A percentile compares a stretch with the other conserved stretches of the same genome.
phyloP scores from a whole-genome alignment of 2,797 vertebrate species.

The Aphelocoma californica region DNA sequence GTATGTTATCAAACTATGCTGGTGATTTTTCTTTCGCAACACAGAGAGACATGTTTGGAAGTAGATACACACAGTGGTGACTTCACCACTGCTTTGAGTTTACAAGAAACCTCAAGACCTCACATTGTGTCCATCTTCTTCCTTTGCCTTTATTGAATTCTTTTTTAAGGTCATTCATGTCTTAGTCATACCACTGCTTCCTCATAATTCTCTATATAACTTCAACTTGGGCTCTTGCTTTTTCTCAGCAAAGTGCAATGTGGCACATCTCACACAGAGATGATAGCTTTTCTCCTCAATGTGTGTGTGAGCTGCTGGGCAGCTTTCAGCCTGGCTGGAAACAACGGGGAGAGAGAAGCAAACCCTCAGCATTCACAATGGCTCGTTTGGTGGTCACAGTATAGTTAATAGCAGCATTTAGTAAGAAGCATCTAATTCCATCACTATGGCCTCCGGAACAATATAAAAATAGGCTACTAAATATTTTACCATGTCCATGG shows the following conservation, averaged over 20 bases:
- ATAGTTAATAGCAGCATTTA: not conserved
- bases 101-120: not conserved
- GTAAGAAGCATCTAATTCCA: not conserved
- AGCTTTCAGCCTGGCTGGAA: not conserved
- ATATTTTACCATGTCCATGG: not conserved
- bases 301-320: not conserved
- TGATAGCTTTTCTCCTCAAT: not conserved
- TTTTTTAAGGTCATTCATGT: not conserved
- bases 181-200: not conserved
- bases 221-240: not conserved
- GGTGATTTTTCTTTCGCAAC: not conserved
- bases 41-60: not conserved
- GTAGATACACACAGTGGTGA: not conserved
- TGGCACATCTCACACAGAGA: not conserved
- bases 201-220: not conserved
- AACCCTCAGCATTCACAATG: not conserved
- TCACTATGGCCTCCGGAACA: not conserved
- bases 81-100: not conserved
- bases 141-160: not conserved
- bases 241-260: not conserved
- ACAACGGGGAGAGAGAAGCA: not conserved
- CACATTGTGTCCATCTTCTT: not conserved
- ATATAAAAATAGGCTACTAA: not conserved
- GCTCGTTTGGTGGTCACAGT: not conserved
- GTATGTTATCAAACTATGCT: slow-evolving; percentile 23